phyloP scores from a whole-genome alignment of 2,888 invertebrate genomes.

The Amphipoea oculea region DNA sequence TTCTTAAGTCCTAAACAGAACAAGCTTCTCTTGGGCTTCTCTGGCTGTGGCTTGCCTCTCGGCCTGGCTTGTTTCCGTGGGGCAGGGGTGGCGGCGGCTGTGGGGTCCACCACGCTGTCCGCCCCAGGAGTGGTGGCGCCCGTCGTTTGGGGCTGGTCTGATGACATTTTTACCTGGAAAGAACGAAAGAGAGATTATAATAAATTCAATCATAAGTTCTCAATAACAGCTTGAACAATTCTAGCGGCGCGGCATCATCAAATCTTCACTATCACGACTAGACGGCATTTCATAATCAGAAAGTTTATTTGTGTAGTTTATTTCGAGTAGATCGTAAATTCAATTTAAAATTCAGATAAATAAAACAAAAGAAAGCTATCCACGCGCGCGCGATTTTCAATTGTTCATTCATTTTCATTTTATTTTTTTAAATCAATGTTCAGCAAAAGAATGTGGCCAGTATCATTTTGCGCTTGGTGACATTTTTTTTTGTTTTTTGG shows the following conservation, averaged over 20 bases:
- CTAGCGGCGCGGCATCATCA: background rate
- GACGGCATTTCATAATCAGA: too few species aligned
- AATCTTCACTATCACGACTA: too few species aligned
- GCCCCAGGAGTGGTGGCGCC: conserved; percentile 81
- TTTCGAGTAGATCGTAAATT: too few species aligned
- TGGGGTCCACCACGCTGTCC: conserved; percentile 77
- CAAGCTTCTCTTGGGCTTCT: conserved; percentile 97
- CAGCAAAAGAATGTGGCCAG: background rate
- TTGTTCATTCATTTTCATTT: too few species aligned
- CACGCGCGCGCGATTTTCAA: too few species aligned
- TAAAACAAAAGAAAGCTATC: background rate
- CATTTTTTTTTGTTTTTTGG: background rate
- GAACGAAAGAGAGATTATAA: conserved; percentile 18
- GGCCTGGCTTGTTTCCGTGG: conserved; percentile 91
- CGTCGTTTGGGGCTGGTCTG: conserved; percentile 79
- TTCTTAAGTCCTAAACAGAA: conserved; percentile 98
- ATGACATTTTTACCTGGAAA: conserved; percentile 83
- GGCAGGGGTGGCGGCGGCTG: conserved; percentile 82
- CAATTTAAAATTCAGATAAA: background rate
- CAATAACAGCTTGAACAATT: background rate
- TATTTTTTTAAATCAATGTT: background rate
- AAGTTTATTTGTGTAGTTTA: too few species aligned
- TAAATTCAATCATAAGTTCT: background rate
- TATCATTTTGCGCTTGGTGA: background rate
- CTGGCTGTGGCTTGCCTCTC: conserved; percentile 95